Conservation (phyloP, 2,797 vertebrate species). For the Leontocebus nigricollis region DNA sequence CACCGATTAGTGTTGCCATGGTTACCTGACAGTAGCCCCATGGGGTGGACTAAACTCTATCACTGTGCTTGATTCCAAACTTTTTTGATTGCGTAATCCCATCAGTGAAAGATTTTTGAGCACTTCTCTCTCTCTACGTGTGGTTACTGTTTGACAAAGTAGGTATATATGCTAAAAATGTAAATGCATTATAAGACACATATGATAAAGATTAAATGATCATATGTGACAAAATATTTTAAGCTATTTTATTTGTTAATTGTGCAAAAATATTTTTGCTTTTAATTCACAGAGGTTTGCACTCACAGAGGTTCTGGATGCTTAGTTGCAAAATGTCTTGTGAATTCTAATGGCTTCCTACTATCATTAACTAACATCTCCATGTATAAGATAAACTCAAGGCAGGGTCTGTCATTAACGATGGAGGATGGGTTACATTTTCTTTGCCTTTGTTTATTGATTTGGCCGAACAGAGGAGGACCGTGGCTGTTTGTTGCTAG, state of each 20-base stretch:
- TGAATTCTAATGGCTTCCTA: neutral
- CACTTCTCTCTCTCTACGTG: rapidly evolving
- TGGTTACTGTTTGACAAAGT: neutral
- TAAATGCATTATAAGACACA: neutral
- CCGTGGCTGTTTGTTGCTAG: neutral
- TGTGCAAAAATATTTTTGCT: neutral
- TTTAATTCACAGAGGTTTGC: neutral
- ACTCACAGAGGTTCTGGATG: neutral
- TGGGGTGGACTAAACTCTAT: neutral
- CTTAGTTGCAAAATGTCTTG: neutral
- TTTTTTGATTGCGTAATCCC: neutral
- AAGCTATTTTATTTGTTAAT: neutral
- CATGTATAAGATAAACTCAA: rapidly evolving
- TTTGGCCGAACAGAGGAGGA: neutral
- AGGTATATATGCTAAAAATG: neutral
- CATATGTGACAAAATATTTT: neutral
- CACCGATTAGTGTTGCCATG: slow-evolving; percentile 47
- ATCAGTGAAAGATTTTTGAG: neutral
- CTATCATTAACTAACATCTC: neutral
- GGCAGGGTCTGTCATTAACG: rapidly evolving
- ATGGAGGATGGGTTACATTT: rapidly evolving
- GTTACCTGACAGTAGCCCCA: slow-evolving; percentile 51
- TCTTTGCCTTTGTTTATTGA: neutral
- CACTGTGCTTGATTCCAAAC: neutral
- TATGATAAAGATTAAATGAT: neutral